Evolutionary conservation across 2,113 vertebrate genomes (phyloP), one percentile per base, ranked within the genome.

Genomic region (Mobula birostris): DNA sequence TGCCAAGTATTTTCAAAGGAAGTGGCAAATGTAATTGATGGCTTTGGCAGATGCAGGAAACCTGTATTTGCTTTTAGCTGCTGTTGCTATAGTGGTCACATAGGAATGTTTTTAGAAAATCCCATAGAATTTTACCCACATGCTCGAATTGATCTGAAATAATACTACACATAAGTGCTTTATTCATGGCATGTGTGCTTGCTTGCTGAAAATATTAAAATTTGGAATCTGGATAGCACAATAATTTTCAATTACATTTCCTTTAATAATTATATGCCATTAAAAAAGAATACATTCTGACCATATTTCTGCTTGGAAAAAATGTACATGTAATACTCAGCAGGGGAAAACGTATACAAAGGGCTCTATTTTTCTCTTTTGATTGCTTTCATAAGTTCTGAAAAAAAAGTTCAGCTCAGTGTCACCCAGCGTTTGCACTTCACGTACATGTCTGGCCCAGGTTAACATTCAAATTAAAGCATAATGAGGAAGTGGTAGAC

Each of bases 21-120:
- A 96, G 95, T 94, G 95, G 94, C 95, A 96, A 95, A 93, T 95
- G 90, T 94, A 95, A 96, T 95, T 96, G 95, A 94, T 95, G 61
- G 94, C 72, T 94, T 95, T 17, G 95, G 95, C 95, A 95, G 95
- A 95, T 95, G 95, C 95, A 95, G 94, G 83, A 95, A 94, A 93
- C 36, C 74, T 94, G 94, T 94, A 94, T 36, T 94, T 94, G 85
- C 95, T 36, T 56, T 74, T 76, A 56, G 91, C 91, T 56, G 40
- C 68, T 74, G 70, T 74, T 93, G 90, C 90, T 93, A 93, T 56
- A 93, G 91, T 93, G 91, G 68, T 74, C 91, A 56, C 91, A 74
- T 24, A 48, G 91, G 91, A 29, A 93, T 93, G 91, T 72, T 93
- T 93, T 93, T 27, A 74, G 91, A 93, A 76, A 93, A 56, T 93